phyloP scores from a whole-genome alignment of 2,113 vertebrate genomes.

The Fukomys damarensis region DNA sequence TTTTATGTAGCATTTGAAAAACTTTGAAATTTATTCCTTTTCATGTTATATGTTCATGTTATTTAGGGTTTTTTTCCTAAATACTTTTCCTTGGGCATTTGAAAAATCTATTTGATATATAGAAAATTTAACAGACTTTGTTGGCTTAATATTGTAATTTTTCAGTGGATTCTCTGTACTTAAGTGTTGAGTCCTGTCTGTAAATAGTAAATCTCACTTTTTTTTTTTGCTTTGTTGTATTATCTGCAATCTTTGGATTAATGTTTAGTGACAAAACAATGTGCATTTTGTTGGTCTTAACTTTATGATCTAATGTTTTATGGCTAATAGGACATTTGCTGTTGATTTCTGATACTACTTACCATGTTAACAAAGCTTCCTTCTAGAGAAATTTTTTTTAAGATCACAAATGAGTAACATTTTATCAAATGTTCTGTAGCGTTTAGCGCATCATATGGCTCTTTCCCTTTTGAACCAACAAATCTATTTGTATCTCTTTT shows the following conservation, averaged over 20 bases:
- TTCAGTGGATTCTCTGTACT: neutral
- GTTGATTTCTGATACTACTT: neutral
- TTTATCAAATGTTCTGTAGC: neutral
- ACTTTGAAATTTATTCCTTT: neutral
- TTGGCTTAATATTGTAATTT: neutral
- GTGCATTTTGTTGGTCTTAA: neutral
- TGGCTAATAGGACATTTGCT: neutral
- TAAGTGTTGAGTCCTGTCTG: neutral
- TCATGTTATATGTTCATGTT: neutral
- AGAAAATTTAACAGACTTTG: neutral
- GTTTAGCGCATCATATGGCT: neutral
- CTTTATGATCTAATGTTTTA: conserved; percentile 33
- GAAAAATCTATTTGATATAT: neutral
- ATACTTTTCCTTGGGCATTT: neutral
- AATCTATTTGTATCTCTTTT: neutral
- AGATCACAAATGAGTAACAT: conserved; percentile 12
- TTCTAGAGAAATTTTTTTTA: neutral
- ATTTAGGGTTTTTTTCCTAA: neutral
- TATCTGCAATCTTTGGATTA: neutral
- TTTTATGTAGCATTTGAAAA: neutral
- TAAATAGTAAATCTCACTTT: neutral
- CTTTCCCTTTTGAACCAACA: neutral
- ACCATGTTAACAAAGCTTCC: neutral
- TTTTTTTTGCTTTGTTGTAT: neutral
- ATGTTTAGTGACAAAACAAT: conserved; percentile 27